Percentiles rank a stretch among this genome's conserved stretches.
Conservation (phyloP, 2,113 vertebrate genomes). For the Balaeniceps rex region DNA sequence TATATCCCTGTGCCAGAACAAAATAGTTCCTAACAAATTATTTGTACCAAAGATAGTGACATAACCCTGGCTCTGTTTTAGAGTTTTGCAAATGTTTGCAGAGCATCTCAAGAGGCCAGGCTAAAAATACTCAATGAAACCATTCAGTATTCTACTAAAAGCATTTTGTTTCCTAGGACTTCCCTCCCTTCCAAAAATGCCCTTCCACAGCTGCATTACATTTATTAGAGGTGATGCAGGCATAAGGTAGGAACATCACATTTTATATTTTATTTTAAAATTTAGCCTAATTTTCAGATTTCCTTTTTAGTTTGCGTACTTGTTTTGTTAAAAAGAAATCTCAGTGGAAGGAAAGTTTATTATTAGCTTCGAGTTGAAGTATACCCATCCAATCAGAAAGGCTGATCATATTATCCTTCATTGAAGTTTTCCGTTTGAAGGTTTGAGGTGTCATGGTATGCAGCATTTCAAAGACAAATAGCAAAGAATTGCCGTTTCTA, state of each 20-base stretch:
- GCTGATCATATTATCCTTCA: neutral
- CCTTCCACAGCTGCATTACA: neutral
- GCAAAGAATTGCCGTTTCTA: neutral
- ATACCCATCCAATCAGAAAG: neutral
- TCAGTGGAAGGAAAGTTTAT: neutral
- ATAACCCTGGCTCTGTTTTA: constrained; percentile 39
- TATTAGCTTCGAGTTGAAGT: neutral
- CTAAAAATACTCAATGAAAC: constrained; percentile 62
- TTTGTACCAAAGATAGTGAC: constrained; percentile 54
- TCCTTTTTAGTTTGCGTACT: neutral
- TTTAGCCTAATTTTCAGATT: neutral
- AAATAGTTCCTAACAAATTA: constrained; percentile 53
- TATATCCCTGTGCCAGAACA: constrained; percentile 40
- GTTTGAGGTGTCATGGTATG: neutral
- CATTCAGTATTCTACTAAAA: constrained; percentile 54
- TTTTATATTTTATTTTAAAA: neutral
- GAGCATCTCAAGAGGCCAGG: constrained; percentile 34
- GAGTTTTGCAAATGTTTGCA: constrained; percentile 54
- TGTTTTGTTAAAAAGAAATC: neutral
- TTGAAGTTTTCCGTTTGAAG: neutral
- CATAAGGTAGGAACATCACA: neutral
- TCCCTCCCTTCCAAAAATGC: constrained; percentile 21
- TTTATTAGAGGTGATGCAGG: constrained; percentile 15
- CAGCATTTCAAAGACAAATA: neutral
- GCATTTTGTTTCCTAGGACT: constrained; percentile 41